phyloP scores from a whole-genome alignment of 2,113 vertebrate species.

The Lasiurus cinereus region DNA sequence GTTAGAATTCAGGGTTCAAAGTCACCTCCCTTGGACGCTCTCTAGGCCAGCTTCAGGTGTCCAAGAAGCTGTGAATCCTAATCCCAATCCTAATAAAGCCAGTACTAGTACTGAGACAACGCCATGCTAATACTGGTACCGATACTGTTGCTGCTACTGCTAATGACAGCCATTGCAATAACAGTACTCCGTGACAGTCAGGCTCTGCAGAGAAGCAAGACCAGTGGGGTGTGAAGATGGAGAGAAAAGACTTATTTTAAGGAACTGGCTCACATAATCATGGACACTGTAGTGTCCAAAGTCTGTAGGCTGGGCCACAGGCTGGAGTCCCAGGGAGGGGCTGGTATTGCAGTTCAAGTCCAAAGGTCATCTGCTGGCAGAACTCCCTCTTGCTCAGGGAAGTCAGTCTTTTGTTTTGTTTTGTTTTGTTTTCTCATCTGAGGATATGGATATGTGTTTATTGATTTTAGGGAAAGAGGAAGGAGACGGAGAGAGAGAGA shows the following conservation, averaged over 20 bases:
- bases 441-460: too few relatives aligned
- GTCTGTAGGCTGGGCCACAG: not conserved
- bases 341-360: not conserved
- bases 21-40: not conserved
- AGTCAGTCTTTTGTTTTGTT: not conserved
- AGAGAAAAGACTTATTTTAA: slow-evolving; percentile 18
- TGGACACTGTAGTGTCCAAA: not conserved
- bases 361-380: not conserved
- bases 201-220: not conserved
- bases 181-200: not conserved
- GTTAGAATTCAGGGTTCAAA: slow-evolving; percentile 7
- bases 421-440: too few relatives aligned
- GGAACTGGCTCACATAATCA: not conserved
- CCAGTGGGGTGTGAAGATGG: fast-evolving
- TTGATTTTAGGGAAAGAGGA: too few relatives aligned
- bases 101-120: too few relatives aligned
- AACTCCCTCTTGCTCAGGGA: not conserved
- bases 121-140: not conserved
- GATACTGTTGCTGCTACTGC: not conserved
- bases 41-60: not conserved
- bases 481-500: too few relatives aligned
- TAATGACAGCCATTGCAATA: not conserved
- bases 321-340: too few relatives aligned
- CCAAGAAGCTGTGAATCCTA: not conserved
- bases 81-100: not conserved